phyloP scores from a whole-genome alignment of 2,113 vertebrate species.

The Mustelus asterias region DNA sequence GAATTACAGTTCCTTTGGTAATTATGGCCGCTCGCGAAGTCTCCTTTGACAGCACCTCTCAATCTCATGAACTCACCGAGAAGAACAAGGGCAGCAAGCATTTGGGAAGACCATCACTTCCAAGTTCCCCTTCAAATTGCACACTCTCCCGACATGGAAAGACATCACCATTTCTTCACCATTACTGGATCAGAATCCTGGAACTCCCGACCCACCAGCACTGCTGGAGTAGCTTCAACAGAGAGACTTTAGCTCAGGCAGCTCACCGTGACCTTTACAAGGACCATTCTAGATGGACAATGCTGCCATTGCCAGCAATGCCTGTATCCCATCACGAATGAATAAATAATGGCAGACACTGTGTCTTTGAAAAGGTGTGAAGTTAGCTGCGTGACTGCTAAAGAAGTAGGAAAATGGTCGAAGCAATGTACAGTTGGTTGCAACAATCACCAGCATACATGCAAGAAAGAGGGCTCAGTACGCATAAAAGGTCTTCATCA shows the following conservation, averaged over 20 bases:
- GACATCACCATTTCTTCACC: background rate
- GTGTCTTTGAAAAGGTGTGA: background rate
- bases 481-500: background rate
- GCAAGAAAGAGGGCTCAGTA: background rate
- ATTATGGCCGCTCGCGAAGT: background rate
- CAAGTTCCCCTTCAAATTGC: background rate
- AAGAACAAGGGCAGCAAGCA: background rate
- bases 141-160: background rate
- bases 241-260: background rate
- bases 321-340: background rate
- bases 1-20: background rate
- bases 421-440: background rate
- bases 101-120: background rate
- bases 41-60: background rate
- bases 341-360: background rate
- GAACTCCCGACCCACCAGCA: background rate
- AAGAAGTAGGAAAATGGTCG: background rate
- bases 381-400: background rate
- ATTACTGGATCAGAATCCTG: background rate
- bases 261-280: background rate
- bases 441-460: background rate
- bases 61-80: background rate
- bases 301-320: background rate
- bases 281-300: background rate
- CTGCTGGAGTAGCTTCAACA: background rate